Evolutionary conservation across 2,113 vertebrate genomes (phyloP), one percentile per base, ranked within the genome.

Genomic region (Saccopteryx bilineata): DNA sequence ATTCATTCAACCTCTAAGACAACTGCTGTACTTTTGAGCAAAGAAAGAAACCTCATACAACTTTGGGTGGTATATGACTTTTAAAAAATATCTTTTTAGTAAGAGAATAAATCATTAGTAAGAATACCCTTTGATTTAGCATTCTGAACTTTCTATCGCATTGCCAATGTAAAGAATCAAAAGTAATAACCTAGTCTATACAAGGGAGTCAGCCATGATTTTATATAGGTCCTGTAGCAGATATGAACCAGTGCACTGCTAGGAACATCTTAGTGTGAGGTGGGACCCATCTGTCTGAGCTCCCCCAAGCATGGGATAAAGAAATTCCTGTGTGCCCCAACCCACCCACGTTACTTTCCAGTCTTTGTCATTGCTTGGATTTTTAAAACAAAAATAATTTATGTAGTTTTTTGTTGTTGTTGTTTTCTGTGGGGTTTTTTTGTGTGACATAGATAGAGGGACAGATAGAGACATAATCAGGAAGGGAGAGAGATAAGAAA

Each of bases 311-410:
- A 31, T 50, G 14, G 26, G 76, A 71, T 4, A 33, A 39, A 21
- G 19, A 66, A 66, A 48, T 48, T 83, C 60, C 24, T 58, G 39
- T 56, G 68, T 84, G 26, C 31, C 87, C 2, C 0, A 74, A 21
- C 68, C 23, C 68, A 56, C 17, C 60, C 28, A 4, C 84, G 60
- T 28, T 74, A 4, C 39, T 95, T 26, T 91, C 39, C 71, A n/a
- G 65, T 89, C 78, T 91, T 82, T 84, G 80, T 66, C 95, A 7
- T 23, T 65, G 31, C 28, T 24, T 86, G 80, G 18, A 39, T 80
- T 91, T 80, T 23, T 7, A 50, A 76, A 76, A 76, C 74, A 76
- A 76, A 76, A 76, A 50, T 48, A 15, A 15, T 76, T 50, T 26
- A 48, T 39, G 39, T 39, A 39, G 39, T 39, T 39, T 39, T 39